Evolutionary conservation across 2,797 vertebrate species (phyloP), one percentile per base, ranked within the genome.

Genomic region (Dallia pectoralis): DNA sequence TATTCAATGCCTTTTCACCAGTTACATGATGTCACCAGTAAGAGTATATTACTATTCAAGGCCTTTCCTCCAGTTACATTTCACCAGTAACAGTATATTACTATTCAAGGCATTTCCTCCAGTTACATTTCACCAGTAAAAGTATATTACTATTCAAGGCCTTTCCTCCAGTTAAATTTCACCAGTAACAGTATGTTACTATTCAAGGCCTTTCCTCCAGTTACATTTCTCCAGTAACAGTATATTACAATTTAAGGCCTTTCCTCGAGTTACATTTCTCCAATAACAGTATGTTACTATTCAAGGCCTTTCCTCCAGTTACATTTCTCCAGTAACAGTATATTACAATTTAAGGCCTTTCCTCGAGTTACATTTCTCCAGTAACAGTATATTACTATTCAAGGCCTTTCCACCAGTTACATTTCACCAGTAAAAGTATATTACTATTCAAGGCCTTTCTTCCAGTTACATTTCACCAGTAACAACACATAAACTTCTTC

Each of bases 401-500:
- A 5, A 40, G 67, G 7, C 22, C 22, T 27, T 25, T 65, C 2
- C 29, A 19, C 18, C 6, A 65, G 29, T 36, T 65, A 33, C n/a
- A 33, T 65, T 30, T 19, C 15, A 30, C 1, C 51, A 22, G 51
- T 18, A 51, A 19, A 16, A 7, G 3, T 44, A 44, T 12, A 44
- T 44, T 6, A 44, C 40, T 44, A 44, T 44, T 44, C 8, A 12
- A 44, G 40, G n/a, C 22, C 53, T 27, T 59, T 59, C 53, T 11
- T 59, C 0, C 3, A 59, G 53, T 59, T 59, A 12, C 40, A 44
- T 44, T 44, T 44, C 40, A 44, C 22, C 12, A 59, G 27, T 87
- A 81, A 86, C 79, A 44, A 8, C 56, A 18, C 71, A 78, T 69
- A 66, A 29, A 81, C 27, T 64, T 91, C 51, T 83, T 73, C 77